Evolutionary conservation across 2,797 vertebrate species (phyloP).

Genomic region (Sebastes steindachneri): DNA sequence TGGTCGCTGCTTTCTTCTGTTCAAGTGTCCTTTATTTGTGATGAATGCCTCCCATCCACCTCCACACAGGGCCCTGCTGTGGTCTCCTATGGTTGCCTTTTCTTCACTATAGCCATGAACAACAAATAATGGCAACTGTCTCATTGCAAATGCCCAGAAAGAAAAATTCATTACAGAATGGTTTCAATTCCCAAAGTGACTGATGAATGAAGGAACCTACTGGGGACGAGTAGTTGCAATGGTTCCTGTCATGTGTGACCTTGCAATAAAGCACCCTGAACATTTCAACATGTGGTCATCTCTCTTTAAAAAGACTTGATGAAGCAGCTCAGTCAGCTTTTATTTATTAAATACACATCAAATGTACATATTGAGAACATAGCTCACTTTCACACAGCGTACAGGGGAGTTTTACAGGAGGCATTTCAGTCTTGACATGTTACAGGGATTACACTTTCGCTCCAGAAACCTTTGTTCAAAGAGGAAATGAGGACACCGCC

Average conservation of each 20-base stretch:
- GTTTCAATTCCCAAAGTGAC: neutral
- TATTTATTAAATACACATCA: constrained; percentile 45
- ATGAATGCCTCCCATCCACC: neutral
- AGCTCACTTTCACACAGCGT: neutral
- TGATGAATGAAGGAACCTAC: neutral
- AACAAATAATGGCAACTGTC: neutral
- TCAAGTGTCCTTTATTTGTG: constrained; percentile 52
- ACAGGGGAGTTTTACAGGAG: neutral
- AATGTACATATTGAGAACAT: neutral
- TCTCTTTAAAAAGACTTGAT: neutral
- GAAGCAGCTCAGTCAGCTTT: constrained; percentile 3
- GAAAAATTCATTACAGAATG: neutral
- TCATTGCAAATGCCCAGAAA: neutral
- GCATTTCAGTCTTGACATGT: neutral
- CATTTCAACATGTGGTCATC: constrained; percentile 15
- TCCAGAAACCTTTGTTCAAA: neutral
- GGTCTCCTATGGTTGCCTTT: constrained; percentile 15
- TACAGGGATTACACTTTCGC: neutral
- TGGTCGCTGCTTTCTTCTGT: neutral
- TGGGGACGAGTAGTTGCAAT: constrained; percentile 3
- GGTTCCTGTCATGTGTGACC: constrained; percentile 28
- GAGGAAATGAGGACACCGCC: neutral
- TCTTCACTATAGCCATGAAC: neutral
- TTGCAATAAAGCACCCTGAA: constrained; percentile 57
- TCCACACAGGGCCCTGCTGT: neutral